phyloP scores from a whole-genome alignment of 2,797 vertebrate genomes.

The Huso huso region DNA sequence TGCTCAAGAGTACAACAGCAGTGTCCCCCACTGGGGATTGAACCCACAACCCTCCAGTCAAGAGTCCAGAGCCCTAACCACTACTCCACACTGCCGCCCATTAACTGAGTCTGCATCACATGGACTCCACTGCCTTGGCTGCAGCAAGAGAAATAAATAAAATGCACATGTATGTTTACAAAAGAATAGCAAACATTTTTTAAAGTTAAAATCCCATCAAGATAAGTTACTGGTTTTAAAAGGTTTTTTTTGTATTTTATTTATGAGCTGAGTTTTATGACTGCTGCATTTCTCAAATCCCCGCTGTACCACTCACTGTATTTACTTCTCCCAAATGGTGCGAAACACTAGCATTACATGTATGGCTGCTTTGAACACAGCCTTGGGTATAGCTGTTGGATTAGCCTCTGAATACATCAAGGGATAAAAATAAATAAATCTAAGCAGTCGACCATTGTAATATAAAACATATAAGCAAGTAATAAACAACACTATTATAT shows the following conservation, averaged over 20 bases:
- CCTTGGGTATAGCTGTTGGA: too few species aligned
- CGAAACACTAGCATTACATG: not conserved
- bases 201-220: not conserved
- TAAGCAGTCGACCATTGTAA: not conserved
- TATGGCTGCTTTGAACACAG: not conserved
- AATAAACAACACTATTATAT: too few species aligned
- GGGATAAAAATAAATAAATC: not conserved
- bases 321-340: not conserved
- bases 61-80: too few species aligned
- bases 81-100: too few species aligned
- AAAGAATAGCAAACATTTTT: not conserved
- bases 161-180: not conserved
- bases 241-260: not conserved
- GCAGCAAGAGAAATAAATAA: not conserved
- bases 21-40: too few species aligned
- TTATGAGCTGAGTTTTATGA: not conserved
- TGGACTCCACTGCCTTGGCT: too few species aligned
- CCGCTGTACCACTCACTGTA: not conserved
- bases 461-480: too few species aligned
- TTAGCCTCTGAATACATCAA: not conserved
- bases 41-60: too few species aligned
- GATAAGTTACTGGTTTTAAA: not conserved
- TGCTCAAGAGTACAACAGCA: too few species aligned
- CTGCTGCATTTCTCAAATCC: constrained; percentile 1
- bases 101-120: too few species aligned